Base-by-base conservation (phyloP, 2,797 vertebrate species). In the Periophthalmus magnuspinnatus region DNA sequence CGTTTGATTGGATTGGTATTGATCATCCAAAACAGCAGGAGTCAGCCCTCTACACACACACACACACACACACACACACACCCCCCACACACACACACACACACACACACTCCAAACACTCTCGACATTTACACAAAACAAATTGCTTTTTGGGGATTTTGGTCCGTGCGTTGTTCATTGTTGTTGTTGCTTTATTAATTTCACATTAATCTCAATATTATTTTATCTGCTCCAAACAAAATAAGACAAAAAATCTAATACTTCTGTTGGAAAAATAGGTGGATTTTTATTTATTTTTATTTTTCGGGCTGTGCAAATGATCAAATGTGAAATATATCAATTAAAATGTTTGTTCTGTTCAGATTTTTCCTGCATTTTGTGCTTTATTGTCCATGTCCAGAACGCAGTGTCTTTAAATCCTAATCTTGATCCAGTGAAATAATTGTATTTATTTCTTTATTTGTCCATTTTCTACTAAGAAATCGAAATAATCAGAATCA, bases 1-100 rank as follows among this genome's bases (percentile, higher is more conserved):
- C 70, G 32, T 74, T 70, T 84, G 88, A 91, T 85, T 81, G 86
- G 85, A 90, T 92, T 90, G 77, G 68, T 75, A 57, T 34, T 74
- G 80, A 86, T 80, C 70, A 69, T 52, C 81, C 74, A 80, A 81
- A 87, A 80, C 38, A 71, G 72, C 79, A 85, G 86, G 84, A 82
- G 82, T 70, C 84, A 75, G 38, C 6, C 80, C 82, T 80, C 85
- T 75, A 71, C 72, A 70, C 34, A 69, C n/a, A n/a, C n/a, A n/a
- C n/a, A n/a, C n/a, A n/a, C n/a, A n/a, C n/a, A n/a, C n/a, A n/a
- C n/a, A n/a, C n/a, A n/a, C n/a, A 72, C 68, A 67, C 41, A 61
- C 67, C 74, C 80, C 70, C 84, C 78, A 41, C 77, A 62, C 55
- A 83, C 77, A n/a, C n/a, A n/a, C n/a, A n/a, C n/a, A n/a, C n/a